Conservation (phyloP, 2,113 vertebrate species). For the Lampris incognitus region DNA sequence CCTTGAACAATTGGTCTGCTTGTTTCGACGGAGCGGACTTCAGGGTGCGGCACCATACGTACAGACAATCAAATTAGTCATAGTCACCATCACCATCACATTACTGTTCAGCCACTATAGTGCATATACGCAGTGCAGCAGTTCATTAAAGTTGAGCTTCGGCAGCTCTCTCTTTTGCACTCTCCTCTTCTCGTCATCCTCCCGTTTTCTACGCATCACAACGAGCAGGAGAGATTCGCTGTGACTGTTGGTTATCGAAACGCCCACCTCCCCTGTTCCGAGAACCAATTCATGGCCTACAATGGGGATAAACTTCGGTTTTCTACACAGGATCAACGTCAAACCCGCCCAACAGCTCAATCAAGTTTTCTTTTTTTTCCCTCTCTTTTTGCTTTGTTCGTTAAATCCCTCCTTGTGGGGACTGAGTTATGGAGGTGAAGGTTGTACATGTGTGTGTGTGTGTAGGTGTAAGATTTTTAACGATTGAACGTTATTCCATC, state of each 20-base stretch:
- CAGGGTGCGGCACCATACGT: not conserved
- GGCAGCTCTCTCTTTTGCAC: not conserved
- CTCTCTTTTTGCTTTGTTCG: conserved; percentile 8
- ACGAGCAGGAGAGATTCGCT: conserved; percentile 21
- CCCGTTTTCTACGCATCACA: conserved; percentile 1
- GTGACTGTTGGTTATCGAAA: conserved; percentile 7
- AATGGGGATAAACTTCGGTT: conserved; percentile 6
- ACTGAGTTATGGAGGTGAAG: conserved; percentile 6
- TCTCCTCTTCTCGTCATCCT: not conserved
- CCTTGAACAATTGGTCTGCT: not conserved
- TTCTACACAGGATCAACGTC: not conserved
- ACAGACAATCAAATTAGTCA: not conserved
- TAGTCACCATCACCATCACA: conserved; percentile 24
- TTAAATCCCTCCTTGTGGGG: conserved; percentile 4
- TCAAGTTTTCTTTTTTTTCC: not conserved
- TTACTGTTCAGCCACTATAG: conserved; percentile 60
- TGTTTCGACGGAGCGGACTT: not conserved
- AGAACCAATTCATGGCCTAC: not conserved
- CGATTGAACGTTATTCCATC: conserved; percentile 21
- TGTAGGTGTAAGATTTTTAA: conserved; percentile 9
- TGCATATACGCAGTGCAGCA: conserved; percentile 62
- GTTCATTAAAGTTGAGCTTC: conserved; percentile 34
- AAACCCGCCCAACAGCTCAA: conserved; percentile 1
- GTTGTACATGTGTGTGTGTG: conserved; percentile 10
- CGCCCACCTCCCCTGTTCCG: not conserved